These are phyloP conservation scores for Urocolius indicus DNA, from an alignment of 2,113 vertebrate genomes.

Conservation along the genomic window DNA sequence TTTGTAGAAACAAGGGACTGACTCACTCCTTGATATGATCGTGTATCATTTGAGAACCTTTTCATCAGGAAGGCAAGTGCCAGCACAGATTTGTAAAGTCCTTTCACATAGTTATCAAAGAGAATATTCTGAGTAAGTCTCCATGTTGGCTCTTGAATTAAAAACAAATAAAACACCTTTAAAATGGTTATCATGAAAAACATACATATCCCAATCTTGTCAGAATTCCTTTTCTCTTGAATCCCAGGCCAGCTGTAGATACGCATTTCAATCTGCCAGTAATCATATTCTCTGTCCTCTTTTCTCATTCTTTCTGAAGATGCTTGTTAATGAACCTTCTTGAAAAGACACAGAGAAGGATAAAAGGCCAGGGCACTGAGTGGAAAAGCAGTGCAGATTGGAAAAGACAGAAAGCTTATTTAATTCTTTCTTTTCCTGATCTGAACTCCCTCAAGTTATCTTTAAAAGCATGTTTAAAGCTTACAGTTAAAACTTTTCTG, in stretches of 20 bases:
- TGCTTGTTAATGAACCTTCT: constrained; percentile 32
- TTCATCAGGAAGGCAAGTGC: neutral
- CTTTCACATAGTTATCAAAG: neutral
- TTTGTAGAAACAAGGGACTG: neutral
- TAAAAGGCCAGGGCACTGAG: constrained; percentile 25
- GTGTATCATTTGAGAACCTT: neutral
- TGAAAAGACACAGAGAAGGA: neutral
- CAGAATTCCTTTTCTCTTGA: neutral
- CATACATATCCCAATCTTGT: neutral
- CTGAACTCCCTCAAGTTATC: constrained; percentile 42
- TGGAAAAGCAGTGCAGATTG: constrained; percentile 5
- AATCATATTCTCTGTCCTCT: neutral
- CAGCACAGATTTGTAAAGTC: neutral
- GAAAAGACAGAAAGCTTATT: constrained; percentile 32
- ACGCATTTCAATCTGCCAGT: neutral
- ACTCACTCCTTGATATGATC: neutral
- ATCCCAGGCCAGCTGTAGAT: neutral
- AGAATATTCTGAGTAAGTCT: neutral
- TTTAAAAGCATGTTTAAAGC: constrained; percentile 43
- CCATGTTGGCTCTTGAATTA: neutral
- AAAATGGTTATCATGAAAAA: neutral
- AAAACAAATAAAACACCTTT: constrained; percentile 8
- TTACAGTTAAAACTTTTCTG: constrained; percentile 33
- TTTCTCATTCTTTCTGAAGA: constrained; percentile 64
- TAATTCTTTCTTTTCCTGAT: constrained; percentile 54